phyloP scores from a whole-genome alignment of 2,797 vertebrate species.

The Champsocephalus esox region DNA sequence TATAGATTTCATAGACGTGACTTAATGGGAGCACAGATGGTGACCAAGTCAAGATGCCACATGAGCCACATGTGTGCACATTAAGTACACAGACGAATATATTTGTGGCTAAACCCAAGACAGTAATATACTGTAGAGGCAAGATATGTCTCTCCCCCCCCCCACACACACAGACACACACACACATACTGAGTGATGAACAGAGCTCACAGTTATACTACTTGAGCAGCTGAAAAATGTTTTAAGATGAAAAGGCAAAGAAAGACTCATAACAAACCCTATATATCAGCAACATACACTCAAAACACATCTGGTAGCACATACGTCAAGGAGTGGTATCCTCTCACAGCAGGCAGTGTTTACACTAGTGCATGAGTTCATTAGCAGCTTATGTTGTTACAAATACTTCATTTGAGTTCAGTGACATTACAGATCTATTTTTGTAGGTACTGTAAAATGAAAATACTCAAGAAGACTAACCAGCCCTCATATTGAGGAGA shows the following conservation, averaged over 20 bases:
- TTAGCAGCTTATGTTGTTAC: constrained; percentile 20
- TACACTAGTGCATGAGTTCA: constrained; percentile 10
- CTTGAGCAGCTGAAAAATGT: constrained; percentile 15
- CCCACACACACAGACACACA: not conserved
- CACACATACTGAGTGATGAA: not conserved
- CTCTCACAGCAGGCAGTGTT: constrained; percentile 42
- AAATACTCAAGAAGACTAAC: constrained; percentile 1
- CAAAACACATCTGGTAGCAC: constrained; percentile 44
- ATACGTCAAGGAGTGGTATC: constrained; percentile 39
- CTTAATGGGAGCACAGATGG: constrained; percentile 65
- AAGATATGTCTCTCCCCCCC: not conserved
- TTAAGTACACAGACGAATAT: constrained; percentile 13
- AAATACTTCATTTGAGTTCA: not conserved
- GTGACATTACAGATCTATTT: not conserved
- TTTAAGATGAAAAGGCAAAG: not conserved
- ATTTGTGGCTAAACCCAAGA: not conserved
- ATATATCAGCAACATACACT: constrained; percentile 30
- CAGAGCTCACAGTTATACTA: not conserved
- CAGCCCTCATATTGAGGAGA: constrained; percentile 6
- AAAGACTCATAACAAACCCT: not conserved
- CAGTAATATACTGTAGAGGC: constrained; percentile 2
- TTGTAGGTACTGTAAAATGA: constrained; percentile 15
- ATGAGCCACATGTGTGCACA: constrained; percentile 31
- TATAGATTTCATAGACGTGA: constrained; percentile 52
- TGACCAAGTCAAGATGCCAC: constrained; percentile 25